A percentile compares a stretch with the other conserved stretches of the same genome.
Conservation (phyloP, 2,797 vertebrate genomes). For the Chrosomus eos region DNA sequence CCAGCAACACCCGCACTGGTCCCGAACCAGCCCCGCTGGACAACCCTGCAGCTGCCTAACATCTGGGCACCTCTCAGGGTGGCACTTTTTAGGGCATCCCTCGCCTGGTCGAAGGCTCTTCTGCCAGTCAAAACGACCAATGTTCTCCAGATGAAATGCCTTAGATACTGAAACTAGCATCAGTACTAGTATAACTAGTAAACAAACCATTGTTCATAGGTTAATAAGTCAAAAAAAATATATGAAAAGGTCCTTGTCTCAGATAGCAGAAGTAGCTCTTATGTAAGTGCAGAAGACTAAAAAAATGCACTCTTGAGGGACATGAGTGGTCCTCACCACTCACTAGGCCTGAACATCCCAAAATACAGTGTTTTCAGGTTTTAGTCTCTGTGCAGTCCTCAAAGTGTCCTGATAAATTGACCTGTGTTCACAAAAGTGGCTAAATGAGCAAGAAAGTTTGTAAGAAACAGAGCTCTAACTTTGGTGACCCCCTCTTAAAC, state of each 20-base stretch:
- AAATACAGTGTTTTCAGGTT: neutral
- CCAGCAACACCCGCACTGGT: constrained; percentile 69
- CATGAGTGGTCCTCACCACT: constrained; percentile 51
- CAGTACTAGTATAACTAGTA: constrained; percentile 30
- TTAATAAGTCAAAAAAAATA: constrained; percentile 27
- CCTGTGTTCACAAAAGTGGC: constrained; percentile 26
- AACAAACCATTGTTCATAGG: constrained; percentile 46
- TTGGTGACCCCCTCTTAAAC: constrained; percentile 59
- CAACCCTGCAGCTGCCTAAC: constrained; percentile 57
- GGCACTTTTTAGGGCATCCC: constrained; percentile 59
- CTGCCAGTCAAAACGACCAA: constrained; percentile 58
- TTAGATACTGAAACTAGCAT: constrained; percentile 46
- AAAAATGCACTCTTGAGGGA: constrained; percentile 33
- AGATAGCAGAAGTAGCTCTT: constrained; percentile 45
- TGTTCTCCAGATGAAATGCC: constrained; percentile 38
- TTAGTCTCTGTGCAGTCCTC: neutral
- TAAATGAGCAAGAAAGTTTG: constrained; percentile 12
- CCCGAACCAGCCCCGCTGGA: constrained; percentile 57
- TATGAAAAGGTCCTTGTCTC: neutral
- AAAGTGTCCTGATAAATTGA: constrained; percentile 28
- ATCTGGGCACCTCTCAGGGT: constrained; percentile 59
- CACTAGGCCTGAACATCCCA: constrained; percentile 37
- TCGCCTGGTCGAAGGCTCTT: constrained; percentile 30
- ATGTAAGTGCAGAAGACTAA: constrained; percentile 13
- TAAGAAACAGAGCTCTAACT: constrained; percentile 32